These are phyloP conservation scores for Scarus forsteni DNA, from an alignment of 2,797 vertebrate genomes.

Conservation along the genomic window DNA sequence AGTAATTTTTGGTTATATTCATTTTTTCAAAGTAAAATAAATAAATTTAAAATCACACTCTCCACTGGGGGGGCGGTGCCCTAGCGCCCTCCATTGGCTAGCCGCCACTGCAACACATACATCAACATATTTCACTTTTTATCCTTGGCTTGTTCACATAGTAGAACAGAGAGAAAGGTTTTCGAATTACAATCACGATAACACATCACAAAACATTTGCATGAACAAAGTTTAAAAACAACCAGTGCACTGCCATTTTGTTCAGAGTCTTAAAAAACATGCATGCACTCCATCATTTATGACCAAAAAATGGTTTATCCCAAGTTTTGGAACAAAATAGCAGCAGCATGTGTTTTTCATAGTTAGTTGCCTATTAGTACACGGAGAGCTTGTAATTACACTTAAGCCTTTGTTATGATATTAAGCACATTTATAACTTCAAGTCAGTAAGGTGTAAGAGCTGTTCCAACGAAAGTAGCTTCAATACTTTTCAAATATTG, in stretches of 20 bases:
- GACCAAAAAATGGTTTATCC: neutral
- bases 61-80: no score
- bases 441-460: no score
- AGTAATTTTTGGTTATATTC: no score
- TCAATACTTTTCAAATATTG: no score
- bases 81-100: no score
- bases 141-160: neutral
- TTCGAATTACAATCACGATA: neutral
- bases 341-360: neutral
- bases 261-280: neutral
- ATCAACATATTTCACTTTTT: neutral
- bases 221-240: neutral
- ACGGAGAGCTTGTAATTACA: no score
- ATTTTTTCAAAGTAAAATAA: no score
- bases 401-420: no score
- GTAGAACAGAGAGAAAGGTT: neutral
- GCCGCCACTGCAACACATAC: neutral
- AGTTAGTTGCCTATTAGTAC: no score
- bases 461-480: no score
- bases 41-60: no score
- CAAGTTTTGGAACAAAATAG: neutral
- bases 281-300: neutral
- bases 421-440: no score
- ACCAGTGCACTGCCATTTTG: neutral
- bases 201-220: neutral